phyloP scores from a whole-genome alignment of 2,888 invertebrate genomes.

The Colostygia pectinataria region DNA sequence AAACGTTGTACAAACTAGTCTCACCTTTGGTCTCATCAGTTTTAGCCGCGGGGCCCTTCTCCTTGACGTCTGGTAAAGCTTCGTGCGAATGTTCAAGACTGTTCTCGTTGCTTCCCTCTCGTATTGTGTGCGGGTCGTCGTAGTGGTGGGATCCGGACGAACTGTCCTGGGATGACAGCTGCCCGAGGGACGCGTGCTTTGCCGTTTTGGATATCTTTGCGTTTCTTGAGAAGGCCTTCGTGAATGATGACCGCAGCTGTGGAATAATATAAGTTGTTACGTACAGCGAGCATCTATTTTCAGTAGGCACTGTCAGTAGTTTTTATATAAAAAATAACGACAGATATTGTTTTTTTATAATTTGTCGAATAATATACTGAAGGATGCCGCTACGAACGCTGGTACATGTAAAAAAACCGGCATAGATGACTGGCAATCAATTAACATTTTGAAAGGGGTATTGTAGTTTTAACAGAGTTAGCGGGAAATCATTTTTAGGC shows the following conservation, averaged over 20 bases:
- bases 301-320: no score
- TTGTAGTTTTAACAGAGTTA: no score
- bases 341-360: no score
- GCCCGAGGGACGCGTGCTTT: conserved; percentile 79
- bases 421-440: no score
- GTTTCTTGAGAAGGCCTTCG: conserved; percentile 96
- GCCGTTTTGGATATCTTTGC: conserved; percentile 89
- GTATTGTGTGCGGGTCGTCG: conserved; percentile 79
- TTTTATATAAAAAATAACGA: no score
- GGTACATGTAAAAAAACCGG: no score
- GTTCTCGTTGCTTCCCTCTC: conserved; percentile 79
- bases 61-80: conserved; percentile 65
- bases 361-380: no score
- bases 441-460: no score
- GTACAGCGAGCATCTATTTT: no score
- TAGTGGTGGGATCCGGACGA: conserved; percentile 77
- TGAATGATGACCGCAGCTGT: conserved; percentile 96
- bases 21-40: conserved; percentile 76
- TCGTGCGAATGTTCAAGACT: conserved; percentile 80
- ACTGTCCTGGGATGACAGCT: conserved; percentile 79
- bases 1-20: conserved; percentile 14
- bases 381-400: no score
- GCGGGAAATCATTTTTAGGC: no score
- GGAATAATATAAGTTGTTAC: conserved; percentile 33
- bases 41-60: conserved; percentile 61